Base-by-base conservation (phyloP, 2,888 invertebrate genomes). In the Leptothorax acervorum region DNA sequence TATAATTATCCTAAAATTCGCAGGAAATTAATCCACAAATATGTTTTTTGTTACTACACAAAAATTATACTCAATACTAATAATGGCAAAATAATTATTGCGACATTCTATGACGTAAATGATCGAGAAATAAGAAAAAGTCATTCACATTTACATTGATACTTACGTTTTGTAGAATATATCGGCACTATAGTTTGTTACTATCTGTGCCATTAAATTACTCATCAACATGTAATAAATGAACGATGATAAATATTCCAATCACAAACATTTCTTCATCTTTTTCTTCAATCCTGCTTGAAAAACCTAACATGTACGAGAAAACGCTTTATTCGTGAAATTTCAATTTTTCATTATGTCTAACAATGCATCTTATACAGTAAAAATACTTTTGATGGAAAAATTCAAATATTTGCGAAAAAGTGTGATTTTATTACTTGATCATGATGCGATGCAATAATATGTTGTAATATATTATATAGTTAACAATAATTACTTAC, bases 81-180 rank as follows among this genome's bases (percentile, higher is more conserved):
- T 35, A 53, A 53, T 9, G n/a, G 23, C 5, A 73, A 57, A 28
- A 42, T 73, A 4, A 1, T 23, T 18, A 42, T 23, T 73, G 18
- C 11, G 5, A 18, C 28, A 73, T 23, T 4, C 48, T 5, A 68
- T n/a, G 3, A 66, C 48, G 6, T 55, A 3, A 28, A 35, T 0
- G 3, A 15, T 3, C 23, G 2, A n/a, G 1, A 74, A 60, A 74
- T 60, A 74, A 62, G 8, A 57, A 11, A 48, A 62, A 28, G 2
- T 42, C 5, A 73, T 60, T 71, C 18, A 75, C 23, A 23, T 63
- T 75, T 23, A 18, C 0, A 75, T 39, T 35, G 2, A 4, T 45
- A 82, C 74, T 84, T 23, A 84, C 82, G 8, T 39, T 53, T 62
- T 53, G 23, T 55, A 53, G 31, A 57, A 82, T 75, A 82, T 31